phyloP scores from a whole-genome alignment of 2,797 vertebrate species.

The Mus caroli region DNA sequence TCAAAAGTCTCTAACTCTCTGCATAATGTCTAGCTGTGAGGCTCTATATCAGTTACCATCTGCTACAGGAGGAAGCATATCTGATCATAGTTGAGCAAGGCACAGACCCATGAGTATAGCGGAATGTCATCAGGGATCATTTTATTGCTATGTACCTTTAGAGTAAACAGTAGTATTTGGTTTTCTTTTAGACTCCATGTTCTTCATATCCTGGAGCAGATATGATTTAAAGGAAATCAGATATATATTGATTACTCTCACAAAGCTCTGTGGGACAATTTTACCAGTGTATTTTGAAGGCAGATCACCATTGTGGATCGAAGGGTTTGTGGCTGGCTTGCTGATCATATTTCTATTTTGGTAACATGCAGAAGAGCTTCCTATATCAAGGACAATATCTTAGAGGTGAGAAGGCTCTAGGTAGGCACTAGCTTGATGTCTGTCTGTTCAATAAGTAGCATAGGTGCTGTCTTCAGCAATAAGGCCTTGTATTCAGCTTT shows the following conservation, averaged over 20 bases:
- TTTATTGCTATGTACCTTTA: background rate
- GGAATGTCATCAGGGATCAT: background rate
- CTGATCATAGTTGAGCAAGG: background rate
- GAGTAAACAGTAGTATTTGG: background rate
- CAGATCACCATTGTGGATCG: background rate
- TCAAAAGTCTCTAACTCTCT: background rate
- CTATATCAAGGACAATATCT: background rate
- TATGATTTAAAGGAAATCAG: background rate
- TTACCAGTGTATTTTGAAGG: background rate
- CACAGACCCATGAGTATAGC: background rate
- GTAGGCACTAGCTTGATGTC: background rate
- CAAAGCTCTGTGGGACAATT: background rate
- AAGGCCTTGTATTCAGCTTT: background rate
- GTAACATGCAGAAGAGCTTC: background rate
- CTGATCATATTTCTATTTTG: background rate
- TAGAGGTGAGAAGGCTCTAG: background rate
- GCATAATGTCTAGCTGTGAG: no score
- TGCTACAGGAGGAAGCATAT: background rate
- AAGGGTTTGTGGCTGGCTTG: background rate
- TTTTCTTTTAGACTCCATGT: background rate
- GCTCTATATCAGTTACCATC: background rate
- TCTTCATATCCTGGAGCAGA: background rate
- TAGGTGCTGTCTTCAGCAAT: background rate
- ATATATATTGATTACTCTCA: background rate
- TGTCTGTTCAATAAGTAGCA: background rate